These are phyloP conservation scores for Phocides pigmalion DNA, from an alignment of 1,140 invertebrate species.

Conservation along the genomic window DNA sequence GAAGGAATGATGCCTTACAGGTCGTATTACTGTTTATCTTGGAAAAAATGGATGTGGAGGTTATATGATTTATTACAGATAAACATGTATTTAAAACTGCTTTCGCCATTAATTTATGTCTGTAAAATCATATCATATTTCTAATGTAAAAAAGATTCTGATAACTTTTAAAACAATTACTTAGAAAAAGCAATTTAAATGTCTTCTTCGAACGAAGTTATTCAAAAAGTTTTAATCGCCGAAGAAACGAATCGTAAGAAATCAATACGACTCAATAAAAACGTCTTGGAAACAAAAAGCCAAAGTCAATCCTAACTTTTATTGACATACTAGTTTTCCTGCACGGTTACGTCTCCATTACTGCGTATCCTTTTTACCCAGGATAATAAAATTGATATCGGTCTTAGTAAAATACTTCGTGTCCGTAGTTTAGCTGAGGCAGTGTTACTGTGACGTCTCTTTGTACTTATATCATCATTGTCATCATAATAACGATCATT, in stretches of 20 bases:
- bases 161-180: neutral
- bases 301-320: neutral
- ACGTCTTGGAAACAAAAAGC: neutral
- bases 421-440: too few relatives aligned
- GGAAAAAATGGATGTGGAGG: too few relatives aligned
- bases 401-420: too few relatives aligned
- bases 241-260: constrained; percentile 1
- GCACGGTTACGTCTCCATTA: neutral
- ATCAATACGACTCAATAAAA: constrained; percentile 2
- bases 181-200: neutral
- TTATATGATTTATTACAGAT: too few relatives aligned
- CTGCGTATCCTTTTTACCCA: too few relatives aligned
- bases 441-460: too few relatives aligned
- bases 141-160: neutral
- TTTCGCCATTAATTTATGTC: neutral
- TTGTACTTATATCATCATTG: too few relatives aligned
- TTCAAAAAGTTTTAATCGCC: neutral
- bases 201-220: neutral
- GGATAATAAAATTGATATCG: too few relatives aligned
- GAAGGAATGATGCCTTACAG: too few relatives aligned
- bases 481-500: too few relatives aligned
- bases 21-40: too few relatives aligned
- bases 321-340: neutral
- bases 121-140: neutral
- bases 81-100: too few relatives aligned